Base-by-base conservation (phyloP, 2,888 invertebrate genomes). In the Agriopis leucophaearia region DNA sequence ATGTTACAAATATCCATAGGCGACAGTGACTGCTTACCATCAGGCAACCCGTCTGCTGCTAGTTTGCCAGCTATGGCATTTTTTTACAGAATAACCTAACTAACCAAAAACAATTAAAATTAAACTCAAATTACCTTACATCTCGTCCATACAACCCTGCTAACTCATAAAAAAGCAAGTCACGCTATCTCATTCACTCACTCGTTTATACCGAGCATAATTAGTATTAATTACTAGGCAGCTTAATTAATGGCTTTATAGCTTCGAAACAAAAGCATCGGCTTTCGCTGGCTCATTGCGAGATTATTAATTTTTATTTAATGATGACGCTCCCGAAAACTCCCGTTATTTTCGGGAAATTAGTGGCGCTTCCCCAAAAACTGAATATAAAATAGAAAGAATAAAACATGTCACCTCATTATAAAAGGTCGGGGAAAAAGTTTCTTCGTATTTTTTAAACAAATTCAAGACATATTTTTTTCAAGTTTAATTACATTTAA, bases 221-320 rank as follows among this genome's bases (percentile, higher is more conserved):
- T 91, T 88, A 88, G 86, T 88, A 89, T 91, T 90, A 90, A 91
- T 91, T 87, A 79, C 65, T 65, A 60, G 18, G 65, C 45, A 50
- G 73, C 69, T 73, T 82, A 80, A 86, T 83, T 81, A 86, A 87
- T 84, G 81, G 74, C 74, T 81, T 71, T 74, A 72, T 70, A 70
- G 78, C 77, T 76, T 67, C 72, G 74, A 82, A 83, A 86, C 84
- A 86, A 85, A 81, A 78, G 81, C 72, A 73, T 61, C 55, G 64
- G 60, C 59, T 81, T 80, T 63, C 74, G 87, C 83, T 66, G 57
- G 67, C 74, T 86, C 86, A 87, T 71, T 74, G 66, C 45, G n/a
- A 45, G 40, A 61, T 71, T 64, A 82, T 86, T 78, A 82, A 85
- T 85, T 81, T 81, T 81, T 81, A 81, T 85, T 80, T 74, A 61